phyloP scores from a whole-genome alignment of 2,113 vertebrate genomes.

The Macheiramphus alcinus region DNA sequence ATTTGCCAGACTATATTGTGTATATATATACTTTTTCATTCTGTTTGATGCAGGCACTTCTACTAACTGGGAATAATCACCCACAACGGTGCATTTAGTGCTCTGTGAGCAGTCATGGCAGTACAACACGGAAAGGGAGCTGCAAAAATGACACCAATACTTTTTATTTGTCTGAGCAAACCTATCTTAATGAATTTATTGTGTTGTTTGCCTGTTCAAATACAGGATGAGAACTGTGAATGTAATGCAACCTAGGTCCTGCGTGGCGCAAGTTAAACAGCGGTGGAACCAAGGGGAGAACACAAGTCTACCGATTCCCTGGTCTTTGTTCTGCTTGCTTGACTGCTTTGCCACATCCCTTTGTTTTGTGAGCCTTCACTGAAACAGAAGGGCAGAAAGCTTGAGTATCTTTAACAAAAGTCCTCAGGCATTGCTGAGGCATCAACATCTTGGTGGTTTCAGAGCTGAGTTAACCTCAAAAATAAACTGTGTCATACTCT shows the following conservation, averaged over 20 bases:
- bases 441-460: not conserved
- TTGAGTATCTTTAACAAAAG: not conserved
- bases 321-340: not conserved
- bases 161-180: slow-evolving; percentile 9
- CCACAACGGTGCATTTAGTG: not conserved
- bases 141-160: not conserved
- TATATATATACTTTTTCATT: not conserved
- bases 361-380: not conserved
- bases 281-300: not conserved
- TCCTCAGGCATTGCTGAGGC: not conserved
- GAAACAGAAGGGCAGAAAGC: not conserved
- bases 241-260: not conserved
- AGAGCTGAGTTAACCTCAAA: not conserved
- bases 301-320: not conserved
- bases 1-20: not conserved
- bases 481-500: not conserved
- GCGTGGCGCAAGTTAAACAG: not conserved
- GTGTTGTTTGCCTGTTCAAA: not conserved
- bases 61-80: not conserved
- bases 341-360: not conserved
- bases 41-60: not conserved
- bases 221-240: slow-evolving; percentile 24
- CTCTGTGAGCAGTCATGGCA: not conserved
- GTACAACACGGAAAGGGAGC: not conserved
- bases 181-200: slow-evolving; percentile 41